A percentile compares a stretch with the other conserved stretches of the same genome.
Evolutionary conservation across 2,113 vertebrate genomes (phyloP).

Genomic region (Spermophilus dauricus): DNA sequence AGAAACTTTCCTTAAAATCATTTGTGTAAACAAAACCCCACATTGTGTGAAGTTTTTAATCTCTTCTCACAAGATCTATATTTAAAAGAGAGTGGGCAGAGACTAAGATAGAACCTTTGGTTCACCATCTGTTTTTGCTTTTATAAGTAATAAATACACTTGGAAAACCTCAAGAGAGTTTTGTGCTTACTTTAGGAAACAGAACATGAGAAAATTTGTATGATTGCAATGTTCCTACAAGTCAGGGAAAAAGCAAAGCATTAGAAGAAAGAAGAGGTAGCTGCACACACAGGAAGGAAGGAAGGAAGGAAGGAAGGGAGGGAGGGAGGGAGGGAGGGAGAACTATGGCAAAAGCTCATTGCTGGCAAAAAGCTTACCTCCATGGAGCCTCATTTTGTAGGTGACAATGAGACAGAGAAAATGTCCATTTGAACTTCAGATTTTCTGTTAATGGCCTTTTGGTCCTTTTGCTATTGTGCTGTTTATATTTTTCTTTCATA

Average conservation of each 20-base stretch:
- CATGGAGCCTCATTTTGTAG: background rate
- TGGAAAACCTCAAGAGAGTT: slow-evolving; percentile 73
- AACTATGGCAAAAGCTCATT: background rate
- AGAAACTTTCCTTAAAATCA: slow-evolving; percentile 24
- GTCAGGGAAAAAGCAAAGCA: background rate
- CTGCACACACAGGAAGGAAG: background rate
- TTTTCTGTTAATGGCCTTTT: slow-evolving; percentile 40
- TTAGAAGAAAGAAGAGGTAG: background rate
- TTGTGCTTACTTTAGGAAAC: slow-evolving; percentile 58
- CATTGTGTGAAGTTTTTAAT: slow-evolving; percentile 42
- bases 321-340: background rate
- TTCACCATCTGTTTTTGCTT: slow-evolving; percentile 62
- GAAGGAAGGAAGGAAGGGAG: background rate
- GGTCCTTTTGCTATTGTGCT: background rate
- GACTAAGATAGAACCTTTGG: slow-evolving; percentile 60
- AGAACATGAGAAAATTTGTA: slow-evolving; percentile 30
- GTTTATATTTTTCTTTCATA: background rate
- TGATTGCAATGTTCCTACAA: background rate
- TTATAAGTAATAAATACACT: slow-evolving; percentile 53
- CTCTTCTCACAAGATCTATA: slow-evolving; percentile 58
- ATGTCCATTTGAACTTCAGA: background rate
- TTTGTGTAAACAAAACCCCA: slow-evolving; percentile 55
- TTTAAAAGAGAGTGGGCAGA: slow-evolving; percentile 52
- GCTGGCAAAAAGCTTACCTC: background rate
- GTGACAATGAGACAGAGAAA: background rate